Evolutionary conservation across 2,113 vertebrate genomes (phyloP).

Genomic region (Rynchops niger): DNA sequence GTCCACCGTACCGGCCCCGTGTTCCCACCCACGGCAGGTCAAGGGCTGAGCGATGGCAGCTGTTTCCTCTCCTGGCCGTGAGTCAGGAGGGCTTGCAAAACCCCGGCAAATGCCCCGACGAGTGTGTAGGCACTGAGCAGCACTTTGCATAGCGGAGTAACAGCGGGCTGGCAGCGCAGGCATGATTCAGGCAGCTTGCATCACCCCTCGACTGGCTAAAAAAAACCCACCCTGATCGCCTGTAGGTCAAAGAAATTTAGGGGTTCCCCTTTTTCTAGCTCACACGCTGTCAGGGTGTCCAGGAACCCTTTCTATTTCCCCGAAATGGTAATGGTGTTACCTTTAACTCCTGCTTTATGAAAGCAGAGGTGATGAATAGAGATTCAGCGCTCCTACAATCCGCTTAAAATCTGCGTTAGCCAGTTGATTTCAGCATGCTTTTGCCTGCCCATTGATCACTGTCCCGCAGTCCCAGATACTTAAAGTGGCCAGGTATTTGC

Average conservation of each 20-base stretch:
- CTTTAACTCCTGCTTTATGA: not conserved
- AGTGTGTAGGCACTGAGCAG: not conserved
- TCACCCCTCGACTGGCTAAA: not conserved
- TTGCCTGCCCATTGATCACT: not conserved
- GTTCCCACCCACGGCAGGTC: not conserved
- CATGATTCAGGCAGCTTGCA: not conserved
- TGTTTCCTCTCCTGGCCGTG: not conserved
- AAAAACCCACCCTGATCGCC: not conserved
- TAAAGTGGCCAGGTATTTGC: not conserved
- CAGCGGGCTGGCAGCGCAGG: fast-evolving
- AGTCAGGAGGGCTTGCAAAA: not conserved
- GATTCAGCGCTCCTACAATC: not conserved
- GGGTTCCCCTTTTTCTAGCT: constrained; percentile 13
- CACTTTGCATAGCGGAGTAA: not conserved
- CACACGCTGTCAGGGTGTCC: not conserved
- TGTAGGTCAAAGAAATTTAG: not conserved
- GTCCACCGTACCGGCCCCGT: not conserved
- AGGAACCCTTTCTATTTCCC: not conserved
- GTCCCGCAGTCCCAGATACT: not conserved
- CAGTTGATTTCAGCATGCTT: not conserved
- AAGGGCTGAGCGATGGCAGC: not conserved
- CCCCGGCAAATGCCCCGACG: not conserved
- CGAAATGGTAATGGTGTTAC: not conserved
- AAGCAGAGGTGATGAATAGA: not conserved
- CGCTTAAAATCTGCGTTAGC: not conserved